Base-by-base conservation (phyloP, 2,113 vertebrate species). In the Dendropsophus ebraccatus region DNA sequence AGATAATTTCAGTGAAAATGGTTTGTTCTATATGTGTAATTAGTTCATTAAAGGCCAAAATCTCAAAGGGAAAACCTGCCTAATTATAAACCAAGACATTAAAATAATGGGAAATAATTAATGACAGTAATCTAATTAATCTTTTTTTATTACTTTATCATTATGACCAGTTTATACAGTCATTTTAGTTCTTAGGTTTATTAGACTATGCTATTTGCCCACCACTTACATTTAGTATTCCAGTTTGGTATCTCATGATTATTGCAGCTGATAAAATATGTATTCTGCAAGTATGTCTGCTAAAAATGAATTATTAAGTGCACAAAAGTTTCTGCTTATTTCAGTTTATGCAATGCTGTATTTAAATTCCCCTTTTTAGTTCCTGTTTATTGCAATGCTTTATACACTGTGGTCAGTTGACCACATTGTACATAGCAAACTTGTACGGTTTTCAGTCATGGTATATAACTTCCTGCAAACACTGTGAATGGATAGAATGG, bases 11-110 rank as follows among this genome's bases (percentile, higher is more conserved):
- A 75, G n/a, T 45, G 50, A 75, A 78, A 32, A 78, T 56, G 19
- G 50, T 56, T 78, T 6, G 30, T 35, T 32, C 75, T 78, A 56
- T 10, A 32, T 60, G 35, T 79, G 52, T 37, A 79, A 79, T 79
- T 58, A 60, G 30, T 79, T 79, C 17, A 79, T 79, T 79, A 79
- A 58, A 54, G 76, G 76, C 52, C 11, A 79, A 32, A 78, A 19
- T 78, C 75, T 78, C 52, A 56, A 56, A 78, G 75, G 50, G 23
- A 56, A 37, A 19, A 23, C 75, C 32, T 1, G 3, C 21, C n/a
- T 56, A 78, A 78, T 78, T 78, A 37, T 35, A 78, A 78, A 30
- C 17, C 4, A 37, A 78, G 30, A 78, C 50, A 78, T 56, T 56
- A 56, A 56, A 56, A 32, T 32, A 23, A 6, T 17, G 75, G 19